phyloP scores from a whole-genome alignment of 2,888 invertebrate species.

The Ophioninae sp. region DNA sequence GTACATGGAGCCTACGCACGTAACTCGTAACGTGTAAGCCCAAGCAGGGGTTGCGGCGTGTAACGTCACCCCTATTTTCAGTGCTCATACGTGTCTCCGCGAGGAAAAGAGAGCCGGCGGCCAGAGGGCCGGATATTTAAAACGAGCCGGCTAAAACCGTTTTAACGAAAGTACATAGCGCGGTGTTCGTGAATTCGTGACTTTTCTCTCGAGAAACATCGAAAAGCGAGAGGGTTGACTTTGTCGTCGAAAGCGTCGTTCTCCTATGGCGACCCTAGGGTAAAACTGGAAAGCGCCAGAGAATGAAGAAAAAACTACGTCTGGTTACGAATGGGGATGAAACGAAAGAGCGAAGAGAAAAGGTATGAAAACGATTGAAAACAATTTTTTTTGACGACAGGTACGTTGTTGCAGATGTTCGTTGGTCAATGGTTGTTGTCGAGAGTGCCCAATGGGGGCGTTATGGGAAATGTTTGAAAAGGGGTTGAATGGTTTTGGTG shows the following conservation, averaged over 20 bases:
- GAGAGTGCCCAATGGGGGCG: slow-evolving; percentile 15
- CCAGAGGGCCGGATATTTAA: slow-evolving; percentile 40
- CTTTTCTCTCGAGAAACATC: slow-evolving; percentile 6
- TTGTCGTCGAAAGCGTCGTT: too few relatives aligned
- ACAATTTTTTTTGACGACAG: too few relatives aligned
- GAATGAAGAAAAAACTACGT: slow-evolving; percentile 30
- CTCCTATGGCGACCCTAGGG: slow-evolving; percentile 19
- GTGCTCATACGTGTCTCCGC: slow-evolving; percentile 10
- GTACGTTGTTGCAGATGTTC: too few relatives aligned
- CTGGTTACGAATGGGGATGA: slow-evolving; percentile 6
- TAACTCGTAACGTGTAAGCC: slow-evolving; percentile 7
- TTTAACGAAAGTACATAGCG: slow-evolving; percentile 25
- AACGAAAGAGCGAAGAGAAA: slow-evolving; percentile 23
- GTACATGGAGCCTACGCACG: too few relatives aligned
- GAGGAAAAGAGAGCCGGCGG: slow-evolving; percentile 9
- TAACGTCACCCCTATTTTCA: slow-evolving; percentile 12
- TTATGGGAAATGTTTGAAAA: slow-evolving; percentile 65
- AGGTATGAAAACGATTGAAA: slow-evolving; percentile 50
- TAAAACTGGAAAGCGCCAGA: slow-evolving; percentile 48
- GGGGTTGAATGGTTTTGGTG: slow-evolving; percentile 73
- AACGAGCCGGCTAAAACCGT: slow-evolving; percentile 41
- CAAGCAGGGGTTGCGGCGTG: slow-evolving; percentile 18
- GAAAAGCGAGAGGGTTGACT: background rate
- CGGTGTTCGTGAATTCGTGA: slow-evolving; percentile 26
- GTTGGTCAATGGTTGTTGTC: slow-evolving; percentile 39